Percentiles rank a stretch among this genome's conserved stretches.
Evolutionary conservation across 2,797 vertebrate genomes (phyloP).

Genomic region (Phrynocephalus guinanensis): DNA sequence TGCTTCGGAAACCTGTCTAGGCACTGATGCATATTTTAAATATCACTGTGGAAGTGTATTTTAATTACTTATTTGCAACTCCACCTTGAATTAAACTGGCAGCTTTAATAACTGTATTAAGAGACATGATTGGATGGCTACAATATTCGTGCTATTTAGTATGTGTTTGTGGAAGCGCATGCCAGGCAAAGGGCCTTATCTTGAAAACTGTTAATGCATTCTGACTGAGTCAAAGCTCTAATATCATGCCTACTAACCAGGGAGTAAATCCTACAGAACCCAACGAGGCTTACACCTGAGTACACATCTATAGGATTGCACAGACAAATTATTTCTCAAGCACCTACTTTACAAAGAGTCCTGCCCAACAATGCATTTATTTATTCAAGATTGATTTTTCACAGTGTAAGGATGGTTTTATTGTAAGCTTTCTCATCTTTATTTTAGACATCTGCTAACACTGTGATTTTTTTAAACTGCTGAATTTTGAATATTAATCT

Average conservation of each 20-base stretch:
- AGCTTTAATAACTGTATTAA: conserved; percentile 57
- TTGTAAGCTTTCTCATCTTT: background rate
- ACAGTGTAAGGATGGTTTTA: background rate
- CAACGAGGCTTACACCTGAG: background rate
- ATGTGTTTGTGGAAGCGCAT: conserved; percentile 32
- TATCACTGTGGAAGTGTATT: conserved; percentile 60
- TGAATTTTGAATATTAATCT: background rate
- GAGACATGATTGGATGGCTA: conserved; percentile 18
- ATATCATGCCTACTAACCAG: background rate
- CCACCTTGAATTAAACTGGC: conserved; percentile 49
- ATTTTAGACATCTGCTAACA: background rate
- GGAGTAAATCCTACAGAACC: background rate
- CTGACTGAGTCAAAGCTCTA: background rate
- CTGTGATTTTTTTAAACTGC: background rate
- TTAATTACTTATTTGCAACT: conserved; percentile 61
- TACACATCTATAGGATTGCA: background rate
- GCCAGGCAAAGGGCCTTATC: background rate
- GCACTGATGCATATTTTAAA: conserved; percentile 66
- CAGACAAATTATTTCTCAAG: background rate
- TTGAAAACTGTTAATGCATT: background rate
- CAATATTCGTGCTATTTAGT: conserved; percentile 42
- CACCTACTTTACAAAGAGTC: background rate
- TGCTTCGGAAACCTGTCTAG: conserved; percentile 73
- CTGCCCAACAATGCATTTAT: background rate
- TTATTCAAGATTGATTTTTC: background rate